Conservation (phyloP, 2,888 invertebrate genomes). For the Lomographa bimaculata region DNA sequence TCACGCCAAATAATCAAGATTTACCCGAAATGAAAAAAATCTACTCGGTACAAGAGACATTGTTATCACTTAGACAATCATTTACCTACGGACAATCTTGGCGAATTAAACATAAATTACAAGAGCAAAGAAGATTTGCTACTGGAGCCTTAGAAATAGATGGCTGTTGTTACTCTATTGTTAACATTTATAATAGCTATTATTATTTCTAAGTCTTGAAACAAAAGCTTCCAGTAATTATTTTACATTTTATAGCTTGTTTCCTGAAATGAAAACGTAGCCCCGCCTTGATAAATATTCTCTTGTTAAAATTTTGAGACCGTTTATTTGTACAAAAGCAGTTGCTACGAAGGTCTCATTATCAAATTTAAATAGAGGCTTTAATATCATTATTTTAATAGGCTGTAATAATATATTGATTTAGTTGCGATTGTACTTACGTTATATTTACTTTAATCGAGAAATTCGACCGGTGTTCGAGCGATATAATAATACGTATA, state of each 20-base stretch:
- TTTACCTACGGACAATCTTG: constrained; percentile 2
- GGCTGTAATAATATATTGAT: too few species aligned
- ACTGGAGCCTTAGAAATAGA: constrained; percentile 11
- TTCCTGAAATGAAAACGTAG: constrained; percentile 25
- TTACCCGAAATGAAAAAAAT: not conserved
- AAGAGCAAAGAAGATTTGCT: constrained; percentile 18
- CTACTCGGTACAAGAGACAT: not conserved
- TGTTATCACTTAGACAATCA: constrained; percentile 6
- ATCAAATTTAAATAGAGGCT: too few species aligned
- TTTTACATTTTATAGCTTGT: constrained; percentile 26
- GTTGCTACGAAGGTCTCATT: constrained; percentile 31
- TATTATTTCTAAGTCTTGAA: constrained; percentile 24
- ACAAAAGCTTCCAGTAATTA: constrained; percentile 23
- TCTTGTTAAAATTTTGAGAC: constrained; percentile 11
- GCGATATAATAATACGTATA: too few species aligned
- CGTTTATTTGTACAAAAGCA: constrained; percentile 17
- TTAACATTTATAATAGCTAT: constrained; percentile 24
- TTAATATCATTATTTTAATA: too few species aligned
- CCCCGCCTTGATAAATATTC: constrained; percentile 13
- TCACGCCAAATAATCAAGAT: not conserved
- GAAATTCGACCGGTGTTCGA: too few species aligned
- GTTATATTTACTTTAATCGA: too few species aligned
- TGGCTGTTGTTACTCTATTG: constrained; percentile 24
- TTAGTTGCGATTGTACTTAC: too few species aligned
- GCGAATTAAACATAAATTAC: constrained; percentile 14